Evolutionary conservation across 2,888 invertebrate species (phyloP).

Genomic region (Synergus gifuensis): DNA sequence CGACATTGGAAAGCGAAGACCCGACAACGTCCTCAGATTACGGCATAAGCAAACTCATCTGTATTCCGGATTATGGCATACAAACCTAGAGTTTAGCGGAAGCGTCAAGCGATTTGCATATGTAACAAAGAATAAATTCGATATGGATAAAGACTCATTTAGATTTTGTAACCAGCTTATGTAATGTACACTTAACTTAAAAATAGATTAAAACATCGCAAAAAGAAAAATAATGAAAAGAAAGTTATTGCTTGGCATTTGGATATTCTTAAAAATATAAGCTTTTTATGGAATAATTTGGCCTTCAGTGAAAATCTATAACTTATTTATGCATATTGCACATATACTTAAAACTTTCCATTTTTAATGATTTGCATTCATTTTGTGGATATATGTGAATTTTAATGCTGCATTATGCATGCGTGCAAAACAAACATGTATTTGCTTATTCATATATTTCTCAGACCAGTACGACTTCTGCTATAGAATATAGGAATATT

Average conservation of each 20-base stretch:
- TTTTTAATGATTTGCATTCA: no score
- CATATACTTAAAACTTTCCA: no score
- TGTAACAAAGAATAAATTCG: not conserved
- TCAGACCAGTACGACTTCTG: no score
- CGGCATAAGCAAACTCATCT: not conserved
- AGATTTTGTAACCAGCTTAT: not conserved
- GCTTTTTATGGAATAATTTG: no score
- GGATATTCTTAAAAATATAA: no score
- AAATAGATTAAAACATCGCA: not conserved
- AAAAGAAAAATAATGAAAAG: not conserved
- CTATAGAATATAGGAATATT: no score
- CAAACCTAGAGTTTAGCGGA: not conserved
- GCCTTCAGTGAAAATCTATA: no score
- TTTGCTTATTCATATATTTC: no score
- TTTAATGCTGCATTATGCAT: no score
- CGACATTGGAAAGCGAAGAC: not conserved
- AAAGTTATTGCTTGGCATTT: not conserved
- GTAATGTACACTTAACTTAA: not conserved
- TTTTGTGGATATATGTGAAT: no score
- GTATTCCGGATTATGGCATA: not conserved
- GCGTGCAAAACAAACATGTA: no score
- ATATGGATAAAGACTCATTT: not conserved
- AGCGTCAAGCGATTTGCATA: not conserved
- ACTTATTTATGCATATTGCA: no score
- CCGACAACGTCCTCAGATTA: not conserved